Evolutionary conservation across 2,888 invertebrate genomes (phyloP), one percentile per base, ranked within the genome.

Genomic region (Chrysodeixis includens): DNA sequence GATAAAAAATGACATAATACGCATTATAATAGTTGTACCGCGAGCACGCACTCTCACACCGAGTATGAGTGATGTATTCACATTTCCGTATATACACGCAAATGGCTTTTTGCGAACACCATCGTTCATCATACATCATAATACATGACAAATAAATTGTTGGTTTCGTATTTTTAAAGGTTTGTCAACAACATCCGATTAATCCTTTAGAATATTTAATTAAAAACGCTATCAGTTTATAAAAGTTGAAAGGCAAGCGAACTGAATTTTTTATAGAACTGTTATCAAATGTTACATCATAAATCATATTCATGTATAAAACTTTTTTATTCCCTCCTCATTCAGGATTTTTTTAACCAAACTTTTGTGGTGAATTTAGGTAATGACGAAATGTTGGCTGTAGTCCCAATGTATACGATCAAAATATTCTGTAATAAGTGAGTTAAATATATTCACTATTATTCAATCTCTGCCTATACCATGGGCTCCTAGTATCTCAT

Each of bases 111-210:
- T 66, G 64, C 52, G 46, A 62, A 58, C 61, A 59, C 52, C 75
- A 69, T 77, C 79, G 54, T 65, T 71, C 66, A 69, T 77, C 80
- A 46, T 71, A 56, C 57, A 69, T 69, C 76, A 67, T 62, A 68
- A 63, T 22, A 35, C 30, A 35, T 52, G 56, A 69, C 55, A 72
- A 67, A 69, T 67, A 70, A 64, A 65, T 53, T 44, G 35, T 35
- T 54, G 51, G 9, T 26, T 30, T 53, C 57, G 59, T 56, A 59
- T 66, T 66, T 64, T 60, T 56, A 52, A 64, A 54, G 49, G 46
- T 51, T 57, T 60, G 46, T 56, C n/a, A 56, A 51, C 68, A 64
- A 54, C 56, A 22, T 18, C 46, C 49, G 26, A 74, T 71, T 74
- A 74, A 69, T 71, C 71, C 55, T 22, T 20, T 58, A 46, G 35